Evolutionary conservation across 2,888 invertebrate genomes (phyloP).

Genomic region (Eledona agricola): DNA sequence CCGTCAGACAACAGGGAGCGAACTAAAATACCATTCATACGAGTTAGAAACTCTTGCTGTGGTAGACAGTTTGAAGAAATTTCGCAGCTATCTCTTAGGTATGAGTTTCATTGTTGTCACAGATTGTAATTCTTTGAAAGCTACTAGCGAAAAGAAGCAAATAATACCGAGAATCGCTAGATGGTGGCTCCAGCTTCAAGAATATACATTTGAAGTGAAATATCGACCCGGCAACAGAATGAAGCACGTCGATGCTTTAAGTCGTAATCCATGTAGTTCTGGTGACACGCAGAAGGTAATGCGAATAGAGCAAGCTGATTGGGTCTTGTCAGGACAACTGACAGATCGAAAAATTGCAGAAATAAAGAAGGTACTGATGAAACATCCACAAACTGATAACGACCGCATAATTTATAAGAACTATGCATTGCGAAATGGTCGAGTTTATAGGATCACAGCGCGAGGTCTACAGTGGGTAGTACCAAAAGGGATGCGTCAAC

Average conservation of each 20-base stretch:
- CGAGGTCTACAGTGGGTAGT: constrained; percentile 47
- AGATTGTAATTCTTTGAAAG: constrained; percentile 9
- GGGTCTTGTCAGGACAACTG: constrained; percentile 42
- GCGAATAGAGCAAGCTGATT: constrained; percentile 38
- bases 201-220: constrained; percentile 16
- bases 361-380: constrained; percentile 32
- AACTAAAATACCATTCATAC: constrained; percentile 52
- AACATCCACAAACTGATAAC: constrained; percentile 31
- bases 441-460: constrained; percentile 18
- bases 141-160: neutral
- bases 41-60: constrained; percentile 56
- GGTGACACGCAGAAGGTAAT: neutral
- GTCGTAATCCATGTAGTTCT: constrained; percentile 5
- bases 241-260: constrained; percentile 20
- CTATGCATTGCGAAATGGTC: constrained; percentile 10
- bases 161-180: constrained; percentile 35
- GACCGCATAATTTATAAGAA: constrained; percentile 32
- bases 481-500: constrained; percentile 48
- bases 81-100: constrained; percentile 52
- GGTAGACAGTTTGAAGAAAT: constrained; percentile 49
- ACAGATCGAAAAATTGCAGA: constrained; percentile 39
- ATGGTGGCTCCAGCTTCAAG: constrained; percentile 39
- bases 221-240: constrained; percentile 14
- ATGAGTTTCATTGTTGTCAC: constrained; percentile 41
- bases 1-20: constrained; percentile 31